Percentiles rank a stretch among this genome's conserved stretches.
phyloP scores from a whole-genome alignment of 2,797 vertebrate species.

The Remorina albescens region DNA sequence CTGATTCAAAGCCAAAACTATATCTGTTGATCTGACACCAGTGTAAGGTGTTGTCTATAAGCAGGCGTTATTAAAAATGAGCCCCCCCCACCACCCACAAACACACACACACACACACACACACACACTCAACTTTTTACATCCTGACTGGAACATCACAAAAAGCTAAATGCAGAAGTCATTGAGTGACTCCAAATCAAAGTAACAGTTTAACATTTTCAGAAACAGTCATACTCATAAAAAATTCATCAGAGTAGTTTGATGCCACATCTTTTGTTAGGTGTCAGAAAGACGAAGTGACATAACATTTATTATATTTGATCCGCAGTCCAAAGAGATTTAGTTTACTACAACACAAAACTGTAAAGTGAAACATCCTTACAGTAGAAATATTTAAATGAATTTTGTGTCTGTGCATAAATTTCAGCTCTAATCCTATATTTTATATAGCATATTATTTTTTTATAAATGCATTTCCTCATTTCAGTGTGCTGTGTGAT shows the following conservation, averaged over 20 bases:
- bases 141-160: neutral
- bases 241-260: no score
- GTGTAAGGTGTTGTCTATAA: slow-evolving; percentile 50
- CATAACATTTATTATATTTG: no score
- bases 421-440: neutral
- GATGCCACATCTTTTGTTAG: neutral
- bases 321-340: neutral
- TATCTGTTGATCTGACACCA: slow-evolving; percentile 64
- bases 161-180: neutral
- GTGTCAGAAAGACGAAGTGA: no score
- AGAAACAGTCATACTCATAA: neutral
- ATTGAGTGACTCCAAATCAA: neutral
- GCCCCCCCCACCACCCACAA: slow-evolving; percentile 15
- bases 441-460: neutral
- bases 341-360: neutral
- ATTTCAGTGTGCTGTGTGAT: neutral
- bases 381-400: no score
- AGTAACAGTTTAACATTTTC: neutral
- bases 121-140: slow-evolving; percentile 1
- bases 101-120: slow-evolving; percentile 26
- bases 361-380: neutral
- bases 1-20: slow-evolving; percentile 39
- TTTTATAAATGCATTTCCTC: neutral
- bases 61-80: slow-evolving; percentile 49
- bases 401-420: no score